Base-by-base conservation (phyloP, 1,140 invertebrate genomes). In the Babylonia areolata region DNA sequence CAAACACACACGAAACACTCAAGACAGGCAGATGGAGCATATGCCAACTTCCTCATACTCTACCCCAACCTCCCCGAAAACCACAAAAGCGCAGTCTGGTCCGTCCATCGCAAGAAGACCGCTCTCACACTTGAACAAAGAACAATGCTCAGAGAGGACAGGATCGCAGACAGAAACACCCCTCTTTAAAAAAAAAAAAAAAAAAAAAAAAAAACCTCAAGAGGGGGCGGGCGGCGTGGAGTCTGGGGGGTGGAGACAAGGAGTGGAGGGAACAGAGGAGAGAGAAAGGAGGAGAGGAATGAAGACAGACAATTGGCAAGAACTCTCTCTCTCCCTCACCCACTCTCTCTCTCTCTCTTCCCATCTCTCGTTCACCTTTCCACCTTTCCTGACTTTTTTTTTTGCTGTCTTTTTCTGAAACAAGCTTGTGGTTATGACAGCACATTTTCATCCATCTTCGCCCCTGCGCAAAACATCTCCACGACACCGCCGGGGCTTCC, bases 341-440 rank as follows among this genome's bases (percentile, higher is more conserved):
- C n/a, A n/a, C n/a, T n/a, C n/a, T n/a, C n/a, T n/a, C n/a, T n/a
- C n/a, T n/a, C n/a, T n/a, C n/a, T n/a, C n/a, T n/a, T n/a, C n/a
- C n/a, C n/a, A n/a, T n/a, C 1, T 64, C 46, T 51, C 46, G 15
- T 23, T 23, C 6, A 6, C 58, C 6, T n/a, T 23, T n/a, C 28
- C 58, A 64, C 58, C 58, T 64, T 64, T n/a, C 28, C 17, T 64
- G 58, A 64, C 58, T 23, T 64, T 64, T 23, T 64, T 23, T 23
- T 64, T n/a, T 23, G 12, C 58, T 0, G 20, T 23, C 28, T 64
- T n/a, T 64, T 23, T 28, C 35, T 42, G 37, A 77, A 0, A 37
- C 75, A 6, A 40, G 37, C 75, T 77, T 77, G 37, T 77, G 75
- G 35, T 40, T 77, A 77, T 77, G 75, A 77, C 75, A 77, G 75